phyloP scores from a whole-genome alignment of 2,888 invertebrate genomes.

The Crematogaster levior region DNA sequence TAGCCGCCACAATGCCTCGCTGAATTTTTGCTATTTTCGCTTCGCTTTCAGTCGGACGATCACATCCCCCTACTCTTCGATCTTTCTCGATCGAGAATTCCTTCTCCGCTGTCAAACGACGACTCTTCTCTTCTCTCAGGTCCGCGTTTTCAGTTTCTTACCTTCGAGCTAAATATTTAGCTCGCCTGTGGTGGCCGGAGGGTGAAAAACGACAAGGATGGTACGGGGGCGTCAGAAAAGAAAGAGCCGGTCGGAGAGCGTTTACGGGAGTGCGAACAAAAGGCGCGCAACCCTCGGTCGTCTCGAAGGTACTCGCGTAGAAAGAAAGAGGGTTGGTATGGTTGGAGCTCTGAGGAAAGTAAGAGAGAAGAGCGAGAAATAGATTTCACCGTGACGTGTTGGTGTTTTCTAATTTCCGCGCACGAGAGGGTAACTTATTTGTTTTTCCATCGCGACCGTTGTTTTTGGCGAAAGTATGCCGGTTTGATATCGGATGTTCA shows the following conservation, averaged over 20 bases:
- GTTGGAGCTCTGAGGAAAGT: conserved; percentile 17
- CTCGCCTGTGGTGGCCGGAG: conserved; percentile 48
- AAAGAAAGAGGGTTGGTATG: conserved; percentile 47
- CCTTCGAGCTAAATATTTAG: conserved; percentile 65
- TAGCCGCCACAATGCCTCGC: conserved; percentile 66
- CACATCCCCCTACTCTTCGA: conserved; percentile 31
- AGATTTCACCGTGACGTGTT: conserved; percentile 22
- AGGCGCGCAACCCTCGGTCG: conserved; percentile 63
- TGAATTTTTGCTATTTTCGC: conserved; percentile 31
- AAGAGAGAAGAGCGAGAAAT: conserved; percentile 42
- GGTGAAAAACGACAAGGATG: conserved; percentile 58
- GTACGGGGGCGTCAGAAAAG: conserved; percentile 28
- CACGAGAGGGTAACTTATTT: conserved; percentile 30
- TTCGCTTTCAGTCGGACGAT: conserved; percentile 14
- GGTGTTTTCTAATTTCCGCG: conserved; percentile 53
- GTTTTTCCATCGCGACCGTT: conserved; percentile 11
- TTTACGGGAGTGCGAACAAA: conserved; percentile 65
- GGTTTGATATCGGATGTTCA: conserved; percentile 16
- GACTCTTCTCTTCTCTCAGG: conserved; percentile 1
- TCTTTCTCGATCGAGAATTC: conserved; percentile 43
- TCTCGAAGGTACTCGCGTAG: conserved; percentile 63
- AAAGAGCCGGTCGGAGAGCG: conserved; percentile 56
- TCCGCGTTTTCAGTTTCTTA: conserved; percentile 37
- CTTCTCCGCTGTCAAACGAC: conserved; percentile 13
- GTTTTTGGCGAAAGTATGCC: conserved; percentile 32